Evolutionary conservation across 2,113 vertebrate genomes (phyloP).

Genomic region (Isurus oxyrinchus): DNA sequence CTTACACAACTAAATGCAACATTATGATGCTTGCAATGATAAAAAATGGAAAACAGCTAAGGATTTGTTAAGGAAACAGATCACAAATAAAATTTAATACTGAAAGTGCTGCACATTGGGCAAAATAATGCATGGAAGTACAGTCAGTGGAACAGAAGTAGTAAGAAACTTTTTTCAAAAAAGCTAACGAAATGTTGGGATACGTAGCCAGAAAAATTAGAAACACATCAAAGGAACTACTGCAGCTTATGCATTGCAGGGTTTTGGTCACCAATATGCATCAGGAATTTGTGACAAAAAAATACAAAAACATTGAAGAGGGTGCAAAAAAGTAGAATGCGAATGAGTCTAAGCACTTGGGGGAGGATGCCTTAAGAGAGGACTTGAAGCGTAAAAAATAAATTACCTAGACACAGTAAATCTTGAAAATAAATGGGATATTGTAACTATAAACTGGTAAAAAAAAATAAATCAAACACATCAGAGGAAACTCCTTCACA

Average conservation of each 20-base stretch:
- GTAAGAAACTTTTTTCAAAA: background rate
- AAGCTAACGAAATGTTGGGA: background rate
- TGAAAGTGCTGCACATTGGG: background rate
- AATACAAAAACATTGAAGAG: background rate
- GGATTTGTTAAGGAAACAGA: background rate
- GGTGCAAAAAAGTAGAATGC: background rate
- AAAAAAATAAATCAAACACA: background rate
- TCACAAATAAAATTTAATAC: background rate
- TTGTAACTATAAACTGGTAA: background rate
- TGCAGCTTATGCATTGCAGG: background rate
- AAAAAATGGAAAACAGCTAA: background rate
- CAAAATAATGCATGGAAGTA: background rate
- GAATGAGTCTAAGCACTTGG: background rate
- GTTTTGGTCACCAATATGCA: background rate
- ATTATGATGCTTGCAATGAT: background rate
- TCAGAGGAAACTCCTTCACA: background rate
- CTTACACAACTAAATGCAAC: background rate
- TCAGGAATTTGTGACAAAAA: background rate
- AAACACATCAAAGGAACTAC: background rate
- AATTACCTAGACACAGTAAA: background rate
- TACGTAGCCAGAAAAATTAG: background rate
- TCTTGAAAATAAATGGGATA: background rate
- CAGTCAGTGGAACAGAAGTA: background rate
- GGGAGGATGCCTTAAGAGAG: background rate
- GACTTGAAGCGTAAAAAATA: background rate